These are phyloP conservation scores for Drosophila gunungcola DNA, from an alignment of 1,140 invertebrate genomes.

Conservation along the genomic window DNA sequence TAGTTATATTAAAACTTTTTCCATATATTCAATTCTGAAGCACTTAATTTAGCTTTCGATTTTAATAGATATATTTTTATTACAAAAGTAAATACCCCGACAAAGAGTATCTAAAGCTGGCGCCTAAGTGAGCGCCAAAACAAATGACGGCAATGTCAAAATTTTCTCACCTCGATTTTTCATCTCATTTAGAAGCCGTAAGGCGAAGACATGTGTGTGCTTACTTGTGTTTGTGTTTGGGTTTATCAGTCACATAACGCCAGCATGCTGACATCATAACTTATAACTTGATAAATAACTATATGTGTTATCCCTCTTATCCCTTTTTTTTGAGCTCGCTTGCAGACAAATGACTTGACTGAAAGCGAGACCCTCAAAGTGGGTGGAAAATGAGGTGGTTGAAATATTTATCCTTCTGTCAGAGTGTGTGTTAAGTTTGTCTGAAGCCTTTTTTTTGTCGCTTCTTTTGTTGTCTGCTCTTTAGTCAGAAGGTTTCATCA, in stretches of 20 bases:
- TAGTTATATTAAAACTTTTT: too few species aligned
- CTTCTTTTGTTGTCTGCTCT: conserved; percentile 19
- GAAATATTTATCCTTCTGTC: conserved; percentile 39
- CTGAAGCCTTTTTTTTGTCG: conserved; percentile 26
- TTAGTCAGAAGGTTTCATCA: conserved; percentile 18
- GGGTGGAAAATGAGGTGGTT: conserved; percentile 5
- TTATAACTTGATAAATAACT: conserved; percentile 83
- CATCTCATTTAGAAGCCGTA: conserved; percentile 68
- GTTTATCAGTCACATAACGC: conserved; percentile 81
- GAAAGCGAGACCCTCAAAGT: conserved; percentile 17
- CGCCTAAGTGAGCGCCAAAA: conserved; percentile 51
- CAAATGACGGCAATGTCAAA: conserved; percentile 73
- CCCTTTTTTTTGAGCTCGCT: conserved; percentile 23
- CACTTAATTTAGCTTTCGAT: too few species aligned
- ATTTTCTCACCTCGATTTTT: conserved; percentile 80
- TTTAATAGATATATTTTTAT: too few species aligned
- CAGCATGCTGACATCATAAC: conserved; percentile 80
- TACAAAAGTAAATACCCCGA: background rate
- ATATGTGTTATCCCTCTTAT: conserved; percentile 63
- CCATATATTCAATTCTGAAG: too few species aligned
- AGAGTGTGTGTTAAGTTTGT: conserved; percentile 42
- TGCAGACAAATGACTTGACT: conserved; percentile 80
- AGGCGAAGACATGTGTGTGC: conserved; percentile 13
- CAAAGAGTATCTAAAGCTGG: conserved; percentile 9
- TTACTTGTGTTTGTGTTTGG: conserved; percentile 42